These are phyloP conservation scores for Hyles lineata DNA, from an alignment of 2,888 invertebrate genomes.

Conservation along the genomic window DNA sequence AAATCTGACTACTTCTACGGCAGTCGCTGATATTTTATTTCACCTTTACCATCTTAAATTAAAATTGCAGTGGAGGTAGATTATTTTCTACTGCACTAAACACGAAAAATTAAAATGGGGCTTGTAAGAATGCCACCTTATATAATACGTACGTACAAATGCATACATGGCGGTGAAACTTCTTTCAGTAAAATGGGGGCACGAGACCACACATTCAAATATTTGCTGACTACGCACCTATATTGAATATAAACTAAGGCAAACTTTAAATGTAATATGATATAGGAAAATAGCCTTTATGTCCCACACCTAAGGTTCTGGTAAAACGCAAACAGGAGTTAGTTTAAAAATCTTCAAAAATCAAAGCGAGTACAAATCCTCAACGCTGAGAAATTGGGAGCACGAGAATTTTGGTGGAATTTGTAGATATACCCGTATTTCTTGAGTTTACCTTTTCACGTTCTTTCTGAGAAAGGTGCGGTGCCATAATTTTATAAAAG, in stretches of 20 bases:
- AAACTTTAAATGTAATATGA: background rate
- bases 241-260: conserved; percentile 13
- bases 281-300: background rate
- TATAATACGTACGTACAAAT: no score
- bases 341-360: conserved; percentile 3
- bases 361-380: conserved; percentile 13
- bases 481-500: background rate
- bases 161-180: background rate
- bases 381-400: conserved; percentile 14
- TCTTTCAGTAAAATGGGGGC: background rate
- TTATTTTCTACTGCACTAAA: background rate
- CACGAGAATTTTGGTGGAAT: background rate
- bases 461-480: background rate
- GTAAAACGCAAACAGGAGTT: background rate
- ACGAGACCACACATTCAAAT: background rate
- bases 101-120: background rate
- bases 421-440: background rate
- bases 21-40: no score
- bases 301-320: background rate
- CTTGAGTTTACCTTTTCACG: background rate
- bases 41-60: no score
- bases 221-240: background rate
- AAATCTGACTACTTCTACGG: no score
- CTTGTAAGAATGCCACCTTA: background rate
- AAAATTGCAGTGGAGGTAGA: no score